Evolutionary conservation across 2,888 invertebrate genomes (phyloP), one percentile per base, ranked within the genome.

Genomic region (Platypus cylindrus): DNA sequence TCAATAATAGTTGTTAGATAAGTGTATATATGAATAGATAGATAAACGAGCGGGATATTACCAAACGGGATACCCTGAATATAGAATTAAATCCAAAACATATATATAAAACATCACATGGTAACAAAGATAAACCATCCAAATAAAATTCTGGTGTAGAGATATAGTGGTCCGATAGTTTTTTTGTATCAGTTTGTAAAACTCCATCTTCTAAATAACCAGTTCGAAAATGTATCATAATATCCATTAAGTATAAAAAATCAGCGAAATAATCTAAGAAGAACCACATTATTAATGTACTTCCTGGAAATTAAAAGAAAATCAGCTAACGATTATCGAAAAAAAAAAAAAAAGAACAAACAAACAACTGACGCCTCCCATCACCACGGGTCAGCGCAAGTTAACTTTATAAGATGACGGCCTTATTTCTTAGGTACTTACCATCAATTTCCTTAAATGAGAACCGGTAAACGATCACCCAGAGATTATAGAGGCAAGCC

Each of bases 391-490:
- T n/a, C n/a, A n/a, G n/a, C n/a, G n/a, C n/a, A n/a, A n/a, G n/a
- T n/a, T n/a, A n/a, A n/a, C n/a, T n/a, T n/a, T n/a, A n/a, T n/a
- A n/a, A n/a, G n/a, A n/a, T n/a, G n/a, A n/a, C n/a, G n/a, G n/a
- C n/a, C 20, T 20, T 20, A 9, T 9, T 5, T 20, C 20, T 20
- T 7, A 20, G 5, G 8, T 15, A 68, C 77, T 74, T 54, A 75
- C 84, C 78, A 64, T 85, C 87, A 55, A 94, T 93, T 70, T 95
- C 95, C 67, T 93, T 86, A 66, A 97, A 97, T 67, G 95, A 91
- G 73, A 93, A 95, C 66, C 95, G 81, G 72, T 94, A 95, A 63
- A 94, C 91, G 68, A 95, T 90, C 64, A 90, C 90, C 93, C 91
- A 93, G 59, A 93, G 86, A 66, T 93, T 93, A 70, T 93, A 93